These are phyloP conservation scores for Heliconius aoede DNA, from an alignment of 2,888 invertebrate genomes.

Conservation along the genomic window DNA sequence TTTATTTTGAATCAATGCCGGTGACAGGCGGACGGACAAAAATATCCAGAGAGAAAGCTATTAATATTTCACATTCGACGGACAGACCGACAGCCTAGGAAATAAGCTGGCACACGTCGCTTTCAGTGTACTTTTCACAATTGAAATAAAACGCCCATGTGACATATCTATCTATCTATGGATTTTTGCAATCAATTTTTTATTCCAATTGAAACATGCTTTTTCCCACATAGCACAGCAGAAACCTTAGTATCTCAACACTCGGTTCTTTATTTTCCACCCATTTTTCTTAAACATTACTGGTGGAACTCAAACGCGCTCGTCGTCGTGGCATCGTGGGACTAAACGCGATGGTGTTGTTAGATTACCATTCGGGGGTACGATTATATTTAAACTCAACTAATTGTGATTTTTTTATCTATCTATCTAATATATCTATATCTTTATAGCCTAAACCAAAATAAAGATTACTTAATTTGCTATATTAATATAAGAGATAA, in stretches of 20 bases:
- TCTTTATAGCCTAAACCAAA: too few relatives aligned
- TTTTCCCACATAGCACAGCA: too few relatives aligned
- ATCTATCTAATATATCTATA: too few relatives aligned
- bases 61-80: conserved; percentile 62
- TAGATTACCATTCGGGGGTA: too few relatives aligned
- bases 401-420: too few relatives aligned
- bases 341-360: too few relatives aligned
- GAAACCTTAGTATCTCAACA: too few relatives aligned
- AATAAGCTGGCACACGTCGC: conserved; percentile 53
- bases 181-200: background rate
- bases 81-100: conserved; percentile 48
- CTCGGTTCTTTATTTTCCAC: too few relatives aligned
- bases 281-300: too few relatives aligned
- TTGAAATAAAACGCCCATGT: conserved; percentile 22
- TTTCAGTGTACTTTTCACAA: conserved; percentile 28
- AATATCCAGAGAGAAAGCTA: conserved; percentile 54
- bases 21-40: conserved; percentile 48
- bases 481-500: background rate
- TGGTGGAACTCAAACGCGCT: too few relatives aligned
- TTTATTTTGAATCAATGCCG: conserved; percentile 41
- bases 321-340: too few relatives aligned
- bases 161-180: background rate
- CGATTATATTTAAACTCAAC: too few relatives aligned
- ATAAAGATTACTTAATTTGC: background rate
- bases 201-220: background rate